Conservation (phyloP, 2,888 invertebrate species). For the Pammene aurita region DNA sequence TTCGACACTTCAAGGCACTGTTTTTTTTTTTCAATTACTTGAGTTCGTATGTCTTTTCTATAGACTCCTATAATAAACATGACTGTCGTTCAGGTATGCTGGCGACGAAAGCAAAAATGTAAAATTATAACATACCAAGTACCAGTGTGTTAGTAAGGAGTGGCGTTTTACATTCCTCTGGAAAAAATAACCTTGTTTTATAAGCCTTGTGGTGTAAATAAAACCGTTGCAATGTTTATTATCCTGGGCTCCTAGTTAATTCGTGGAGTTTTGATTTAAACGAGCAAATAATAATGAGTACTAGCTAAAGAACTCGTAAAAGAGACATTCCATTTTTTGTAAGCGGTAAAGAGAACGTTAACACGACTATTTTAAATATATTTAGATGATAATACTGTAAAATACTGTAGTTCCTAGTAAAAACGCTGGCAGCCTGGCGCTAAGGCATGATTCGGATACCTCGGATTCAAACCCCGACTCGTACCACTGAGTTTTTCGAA, state of each 20-base stretch:
- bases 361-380: not conserved
- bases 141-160: too few relatives aligned
- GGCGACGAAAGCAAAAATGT: too few relatives aligned
- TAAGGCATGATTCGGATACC: too few relatives aligned
- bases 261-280: not conserved
- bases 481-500: too few relatives aligned
- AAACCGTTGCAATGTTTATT: not conserved
- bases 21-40: too few relatives aligned
- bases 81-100: too few relatives aligned
- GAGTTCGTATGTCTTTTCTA: too few relatives aligned
- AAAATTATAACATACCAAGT: too few relatives aligned
- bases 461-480: too few relatives aligned
- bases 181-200: not conserved
- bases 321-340: not conserved
- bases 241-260: not conserved
- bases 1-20: too few relatives aligned
- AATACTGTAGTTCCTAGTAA: not conserved
- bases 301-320: conserved; percentile 1
- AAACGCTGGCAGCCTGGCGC: not conserved
- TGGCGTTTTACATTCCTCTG: too few relatives aligned
- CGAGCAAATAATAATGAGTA: conserved; percentile 1
- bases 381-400: not conserved
- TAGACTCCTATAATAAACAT: too few relatives aligned
- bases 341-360: not conserved
- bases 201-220: not conserved